Evolutionary conservation across 2,797 vertebrate species (phyloP), one percentile per base, ranked within the genome.

Genomic region (Aulostomus chinensis): DNA sequence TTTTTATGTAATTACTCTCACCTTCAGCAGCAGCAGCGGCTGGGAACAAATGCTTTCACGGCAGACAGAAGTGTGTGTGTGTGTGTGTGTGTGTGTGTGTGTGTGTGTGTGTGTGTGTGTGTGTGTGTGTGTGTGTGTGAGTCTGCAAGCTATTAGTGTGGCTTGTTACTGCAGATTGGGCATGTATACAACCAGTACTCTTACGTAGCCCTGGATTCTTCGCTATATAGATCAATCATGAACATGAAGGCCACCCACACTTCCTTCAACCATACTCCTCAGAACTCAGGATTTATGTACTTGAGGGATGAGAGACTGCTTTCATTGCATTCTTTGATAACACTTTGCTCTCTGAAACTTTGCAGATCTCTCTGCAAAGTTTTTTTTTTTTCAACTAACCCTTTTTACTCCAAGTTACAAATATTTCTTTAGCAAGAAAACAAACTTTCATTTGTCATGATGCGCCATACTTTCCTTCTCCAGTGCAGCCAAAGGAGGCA

Each of bases 1-100:
- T 83, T 89, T 81, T 84, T 81, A 77, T 77, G 81, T 90, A 90
- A 91, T 89, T 82, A 88, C 84, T 84, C 83, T 87, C 82, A 87
- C 80, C 87, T 90, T 81, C 73, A 70, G 73, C 71, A 60, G 74
- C 53, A 59, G 66, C 68, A 69, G 45, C n/a, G n/a, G n/a, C n/a
- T n/a, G 79, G 58, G 64, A 78, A 76, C 74, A 59, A 68, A 58
- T 58, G 74, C 62, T 46, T 73, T 49, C 28, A 62, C 42, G 58
- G 54, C 64, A 61, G 45, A 64, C 46, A 25, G 57, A 40, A 24
- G 42, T 42, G 43, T 58, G 42, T 33, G 11, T 36, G 24, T 22
- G 11, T 15, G 38, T 36, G 50, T 24, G 20, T 47, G 52, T n/a
- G n/a, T n/a, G 42, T 42, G 43, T 58, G 42, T 33, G 11, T 36